Percentiles rank a stretch among this genome's conserved stretches.
Conservation (phyloP, 2,797 vertebrate genomes). For the Mastacembelus armatus region DNA sequence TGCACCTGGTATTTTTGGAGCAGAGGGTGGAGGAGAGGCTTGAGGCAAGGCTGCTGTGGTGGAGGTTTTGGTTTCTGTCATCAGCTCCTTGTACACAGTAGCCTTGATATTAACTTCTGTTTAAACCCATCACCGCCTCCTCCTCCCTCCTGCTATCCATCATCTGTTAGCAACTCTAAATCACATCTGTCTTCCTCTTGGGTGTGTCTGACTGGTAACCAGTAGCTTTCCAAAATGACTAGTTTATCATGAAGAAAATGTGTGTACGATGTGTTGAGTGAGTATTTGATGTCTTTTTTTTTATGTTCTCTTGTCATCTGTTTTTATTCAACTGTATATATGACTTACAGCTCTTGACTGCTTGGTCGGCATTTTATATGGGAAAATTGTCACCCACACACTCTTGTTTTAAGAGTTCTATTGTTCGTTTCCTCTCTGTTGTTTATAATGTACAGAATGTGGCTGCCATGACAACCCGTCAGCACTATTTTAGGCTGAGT, state of each 20-base stretch:
- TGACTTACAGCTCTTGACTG: conserved; percentile 52
- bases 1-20: conserved; percentile 63
- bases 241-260: conserved; percentile 64
- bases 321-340: conserved; percentile 57
- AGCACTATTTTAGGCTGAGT: conserved; percentile 55
- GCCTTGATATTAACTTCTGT: conserved; percentile 66
- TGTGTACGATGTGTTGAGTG: conserved; percentile 62
- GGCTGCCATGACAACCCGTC: conserved; percentile 38
- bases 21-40: conserved; percentile 59
- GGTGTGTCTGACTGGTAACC: conserved; percentile 54
- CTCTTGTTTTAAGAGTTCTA: conserved; percentile 54
- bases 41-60: conserved; percentile 62
- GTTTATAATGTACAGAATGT: conserved; percentile 49
- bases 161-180: conserved; percentile 39
- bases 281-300: conserved; percentile 51
- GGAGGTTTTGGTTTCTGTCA: conserved; percentile 48
- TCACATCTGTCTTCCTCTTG: conserved; percentile 33
- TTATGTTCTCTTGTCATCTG: conserved; percentile 53
- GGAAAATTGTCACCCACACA: conserved; percentile 48
- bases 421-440: conserved; percentile 63
- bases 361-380: conserved; percentile 59
- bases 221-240: conserved; percentile 51
- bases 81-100: conserved; percentile 33
- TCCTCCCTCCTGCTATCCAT: conserved; percentile 9
- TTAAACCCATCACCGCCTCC: conserved; percentile 38